phyloP scores from a whole-genome alignment of 2,888 invertebrate genomes.

The Melanotus villosus region DNA sequence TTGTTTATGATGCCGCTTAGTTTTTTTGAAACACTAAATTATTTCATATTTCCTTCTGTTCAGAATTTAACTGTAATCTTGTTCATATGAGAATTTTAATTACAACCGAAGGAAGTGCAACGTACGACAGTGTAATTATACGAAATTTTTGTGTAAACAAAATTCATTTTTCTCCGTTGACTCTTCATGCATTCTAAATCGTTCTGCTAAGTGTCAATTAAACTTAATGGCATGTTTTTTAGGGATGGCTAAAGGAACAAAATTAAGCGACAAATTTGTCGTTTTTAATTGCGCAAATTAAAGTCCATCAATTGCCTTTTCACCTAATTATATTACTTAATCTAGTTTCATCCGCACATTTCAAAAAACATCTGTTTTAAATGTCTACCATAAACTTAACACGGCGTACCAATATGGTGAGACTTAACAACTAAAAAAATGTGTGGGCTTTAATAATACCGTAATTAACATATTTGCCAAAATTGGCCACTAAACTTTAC shows the following conservation, averaged over 20 bases:
- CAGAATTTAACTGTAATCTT: conserved; percentile 1
- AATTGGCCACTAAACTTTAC: no score
- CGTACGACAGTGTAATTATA: no score
- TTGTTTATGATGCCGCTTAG: conserved; percentile 23
- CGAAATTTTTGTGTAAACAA: background rate
- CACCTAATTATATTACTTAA: conserved; percentile 15
- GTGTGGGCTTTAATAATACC: no score
- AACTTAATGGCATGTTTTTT: background rate
- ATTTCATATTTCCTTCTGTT: conserved; percentile 16
- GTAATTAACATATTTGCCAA: no score
- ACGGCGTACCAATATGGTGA: no score
- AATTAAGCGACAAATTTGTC: conserved; percentile 20
- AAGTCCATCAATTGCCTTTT: conserved; percentile 16
- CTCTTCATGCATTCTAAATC: background rate
- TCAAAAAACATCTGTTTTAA: conserved; percentile 12
- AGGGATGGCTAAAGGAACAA: background rate
- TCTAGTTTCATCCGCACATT: conserved; percentile 6
- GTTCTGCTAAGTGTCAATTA: conserved; percentile 16
- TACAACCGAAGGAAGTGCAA: no score
- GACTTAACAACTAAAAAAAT: no score
- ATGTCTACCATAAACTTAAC: background rate
- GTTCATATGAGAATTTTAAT: background rate
- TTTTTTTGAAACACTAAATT: background rate
- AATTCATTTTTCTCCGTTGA: background rate
- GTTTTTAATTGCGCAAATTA: conserved; percentile 13